Conservation (phyloP, 2,888 invertebrate species). For the Parthenolecanium corni region DNA sequence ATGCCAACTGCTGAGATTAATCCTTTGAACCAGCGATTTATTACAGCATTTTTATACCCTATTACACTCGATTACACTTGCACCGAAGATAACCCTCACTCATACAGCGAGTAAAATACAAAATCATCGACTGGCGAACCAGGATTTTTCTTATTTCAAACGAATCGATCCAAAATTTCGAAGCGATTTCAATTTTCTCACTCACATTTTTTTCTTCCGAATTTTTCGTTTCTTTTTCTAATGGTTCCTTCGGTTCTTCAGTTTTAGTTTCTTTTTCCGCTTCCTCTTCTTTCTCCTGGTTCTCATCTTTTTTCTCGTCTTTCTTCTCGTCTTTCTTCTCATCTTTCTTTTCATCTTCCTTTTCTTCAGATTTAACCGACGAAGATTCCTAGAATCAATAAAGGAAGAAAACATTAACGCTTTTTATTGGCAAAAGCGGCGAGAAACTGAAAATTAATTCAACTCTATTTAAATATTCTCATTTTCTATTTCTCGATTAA, state of each 20-base stretch:
- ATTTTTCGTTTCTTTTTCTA: conserved; percentile 25
- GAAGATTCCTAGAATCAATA: not conserved
- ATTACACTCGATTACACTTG: too few relatives aligned
- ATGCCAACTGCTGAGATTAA: too few relatives aligned
- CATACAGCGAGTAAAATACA: too few relatives aligned
- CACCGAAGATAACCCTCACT: too few relatives aligned
- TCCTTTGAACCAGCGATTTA: too few relatives aligned
- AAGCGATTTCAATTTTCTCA: too few relatives aligned
- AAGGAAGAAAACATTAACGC: not conserved
- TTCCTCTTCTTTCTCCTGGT: conserved; percentile 32
- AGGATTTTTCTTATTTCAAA: too few relatives aligned
- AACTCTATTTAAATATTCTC: too few relatives aligned
- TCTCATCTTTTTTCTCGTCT: conserved; percentile 30
- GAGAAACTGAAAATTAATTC: not conserved
- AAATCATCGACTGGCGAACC: too few relatives aligned
- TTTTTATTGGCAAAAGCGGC: not conserved
- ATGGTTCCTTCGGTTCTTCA: conserved; percentile 29
- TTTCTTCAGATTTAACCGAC: conserved; percentile 8
- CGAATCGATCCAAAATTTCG: too few relatives aligned
- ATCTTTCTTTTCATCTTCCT: conserved; percentile 25
- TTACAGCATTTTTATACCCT: too few relatives aligned
- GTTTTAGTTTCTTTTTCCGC: conserved; percentile 32
- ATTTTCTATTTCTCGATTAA: not conserved
- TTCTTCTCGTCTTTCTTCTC: conserved; percentile 15
- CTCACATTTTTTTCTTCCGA: too few relatives aligned